Percentiles rank a stretch among this genome's conserved stretches.
Conservation (phyloP, 2,797 vertebrate genomes). For the Geotrypetes seraphini region DNA sequence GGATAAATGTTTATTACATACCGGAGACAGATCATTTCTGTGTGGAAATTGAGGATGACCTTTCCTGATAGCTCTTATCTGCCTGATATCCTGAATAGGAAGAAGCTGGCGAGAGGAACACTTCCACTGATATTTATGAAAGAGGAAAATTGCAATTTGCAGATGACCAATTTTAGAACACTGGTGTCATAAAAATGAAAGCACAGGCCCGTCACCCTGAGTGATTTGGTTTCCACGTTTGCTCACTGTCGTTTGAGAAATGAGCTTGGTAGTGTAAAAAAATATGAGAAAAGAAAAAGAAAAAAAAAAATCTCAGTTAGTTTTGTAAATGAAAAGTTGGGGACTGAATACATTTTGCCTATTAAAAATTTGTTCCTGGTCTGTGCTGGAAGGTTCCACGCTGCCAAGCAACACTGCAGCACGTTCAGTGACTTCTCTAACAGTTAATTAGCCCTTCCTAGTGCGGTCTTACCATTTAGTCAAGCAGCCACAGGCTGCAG, state of each 20-base stretch:
- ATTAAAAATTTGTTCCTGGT: no score
- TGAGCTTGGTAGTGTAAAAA: no score
- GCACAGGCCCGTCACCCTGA: background rate
- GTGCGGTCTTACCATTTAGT: no score
- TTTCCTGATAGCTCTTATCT: slow-evolving; percentile 88
- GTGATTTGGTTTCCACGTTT: background rate
- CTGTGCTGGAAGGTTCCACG: no score
- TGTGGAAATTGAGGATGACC: slow-evolving; percentile 98
- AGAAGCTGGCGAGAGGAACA: slow-evolving; percentile 29
- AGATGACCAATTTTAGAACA: slow-evolving; percentile 19
- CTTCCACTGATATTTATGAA: slow-evolving; percentile 46
- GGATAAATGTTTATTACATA: slow-evolving; percentile 99
- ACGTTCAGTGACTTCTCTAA: no score
- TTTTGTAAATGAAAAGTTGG: background rate
- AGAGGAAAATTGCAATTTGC: slow-evolving; percentile 44
- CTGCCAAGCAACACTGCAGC: no score
- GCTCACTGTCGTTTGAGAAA: no score
- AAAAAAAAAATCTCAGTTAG: no score
- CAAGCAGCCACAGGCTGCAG: no score
- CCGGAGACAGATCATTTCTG: slow-evolving; percentile 97
- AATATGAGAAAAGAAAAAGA: no score
- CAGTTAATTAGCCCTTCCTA: no score
- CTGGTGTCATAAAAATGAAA: background rate
- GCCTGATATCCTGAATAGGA: slow-evolving; percentile 71
- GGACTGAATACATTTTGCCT: no score